Percentiles rank a stretch among this genome's conserved stretches.
Evolutionary conservation across 1,140 invertebrate species (phyloP).

Genomic region (Drosophila pallidifrons): DNA sequence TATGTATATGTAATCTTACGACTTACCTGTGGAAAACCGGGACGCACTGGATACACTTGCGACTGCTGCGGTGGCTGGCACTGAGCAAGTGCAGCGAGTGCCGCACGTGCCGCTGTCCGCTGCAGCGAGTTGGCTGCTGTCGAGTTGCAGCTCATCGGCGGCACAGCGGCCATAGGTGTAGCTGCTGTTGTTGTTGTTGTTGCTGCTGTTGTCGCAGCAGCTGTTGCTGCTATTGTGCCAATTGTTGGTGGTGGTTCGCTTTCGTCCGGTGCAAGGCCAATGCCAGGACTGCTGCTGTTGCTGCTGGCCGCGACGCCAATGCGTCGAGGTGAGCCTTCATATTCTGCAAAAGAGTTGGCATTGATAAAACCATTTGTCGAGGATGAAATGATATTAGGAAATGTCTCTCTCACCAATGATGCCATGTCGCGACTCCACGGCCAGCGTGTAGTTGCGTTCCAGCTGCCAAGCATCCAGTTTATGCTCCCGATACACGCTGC

Average conservation of each 20-base stretch:
- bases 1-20: too few species aligned
- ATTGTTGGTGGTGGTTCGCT: constrained; percentile 65
- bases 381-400: background rate
- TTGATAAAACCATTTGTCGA: too few species aligned
- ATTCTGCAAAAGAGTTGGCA: constrained; percentile 86
- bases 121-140: constrained; percentile 52
- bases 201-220: constrained; percentile 12
- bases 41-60: constrained; percentile 87
- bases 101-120: constrained; percentile 61
- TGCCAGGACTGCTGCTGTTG: constrained; percentile 40
- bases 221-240: constrained; percentile 33
- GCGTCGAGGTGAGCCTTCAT: constrained; percentile 94
- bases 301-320: constrained; percentile 87
- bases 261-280: constrained; percentile 57
- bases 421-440: constrained; percentile 77
- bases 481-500: constrained; percentile 60
- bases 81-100: constrained; percentile 55
- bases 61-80: constrained; percentile 57
- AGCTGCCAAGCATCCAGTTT: constrained; percentile 69
- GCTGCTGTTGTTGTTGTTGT: constrained; percentile 41
- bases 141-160: constrained; percentile 39
- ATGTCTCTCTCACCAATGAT: constrained; percentile 68
- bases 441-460: constrained; percentile 78
- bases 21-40: constrained; percentile 89
- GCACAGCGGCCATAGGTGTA: constrained; percentile 84